Evolutionary conservation across 2,888 invertebrate species (phyloP).

Genomic region (Melieria crassipennis): DNA sequence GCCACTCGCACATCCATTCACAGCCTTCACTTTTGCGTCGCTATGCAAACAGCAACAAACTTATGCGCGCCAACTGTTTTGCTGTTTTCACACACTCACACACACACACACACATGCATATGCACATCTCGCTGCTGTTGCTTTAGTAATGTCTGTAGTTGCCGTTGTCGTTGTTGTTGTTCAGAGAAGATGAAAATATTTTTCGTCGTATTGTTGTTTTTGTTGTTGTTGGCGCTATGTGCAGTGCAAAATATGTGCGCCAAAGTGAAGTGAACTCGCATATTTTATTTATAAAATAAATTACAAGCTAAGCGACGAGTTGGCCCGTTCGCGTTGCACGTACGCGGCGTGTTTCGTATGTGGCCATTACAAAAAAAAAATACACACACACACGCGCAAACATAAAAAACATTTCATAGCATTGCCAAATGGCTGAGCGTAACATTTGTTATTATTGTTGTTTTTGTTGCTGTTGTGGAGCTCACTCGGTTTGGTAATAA

Average conservation of each 20-base stretch:
- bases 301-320: conserved; percentile 42
- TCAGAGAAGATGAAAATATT: background rate
- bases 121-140: conserved; percentile 2
- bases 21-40: no score
- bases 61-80: no score
- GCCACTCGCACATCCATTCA: no score
- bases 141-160: background rate
- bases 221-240: background rate
- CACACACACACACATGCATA: no score
- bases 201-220: background rate
- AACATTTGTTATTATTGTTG: conserved; percentile 33
- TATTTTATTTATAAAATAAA: conserved; percentile 47
- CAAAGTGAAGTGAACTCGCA: conserved; percentile 40
- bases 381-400: conserved; percentile 6
- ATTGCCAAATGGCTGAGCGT: conserved; percentile 37
- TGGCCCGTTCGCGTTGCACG: conserved; percentile 12
- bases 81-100: no score
- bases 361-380: background rate
- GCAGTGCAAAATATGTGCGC: background rate
- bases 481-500: conserved; percentile 35
- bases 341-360: background rate
- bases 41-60: no score
- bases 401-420: conserved; percentile 12
- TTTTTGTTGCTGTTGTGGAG: background rate
- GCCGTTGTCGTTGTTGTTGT: background rate